A percentile compares a stretch with the other conserved stretches of the same genome.
Evolutionary conservation across 2,797 vertebrate genomes (phyloP).

Genomic region (Falco biarmicus): DNA sequence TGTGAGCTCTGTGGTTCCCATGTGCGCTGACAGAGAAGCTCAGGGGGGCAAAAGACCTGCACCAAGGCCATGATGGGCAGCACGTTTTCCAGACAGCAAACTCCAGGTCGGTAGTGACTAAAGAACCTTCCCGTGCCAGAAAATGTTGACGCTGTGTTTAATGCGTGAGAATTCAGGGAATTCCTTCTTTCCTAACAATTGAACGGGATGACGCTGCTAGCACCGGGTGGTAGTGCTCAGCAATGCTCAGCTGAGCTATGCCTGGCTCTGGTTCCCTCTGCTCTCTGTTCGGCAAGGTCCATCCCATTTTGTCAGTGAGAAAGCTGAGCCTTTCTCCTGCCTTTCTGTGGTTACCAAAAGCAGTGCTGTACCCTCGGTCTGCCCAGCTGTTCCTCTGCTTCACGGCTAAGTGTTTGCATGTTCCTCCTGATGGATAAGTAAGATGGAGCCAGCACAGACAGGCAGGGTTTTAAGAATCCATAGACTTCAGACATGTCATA

Average conservation of each 20-base stretch:
- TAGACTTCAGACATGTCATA: background rate
- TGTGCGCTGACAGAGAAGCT: background rate
- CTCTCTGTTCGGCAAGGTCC: background rate
- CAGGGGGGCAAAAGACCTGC: background rate
- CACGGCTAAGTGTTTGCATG: accelerated
- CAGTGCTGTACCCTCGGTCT: background rate
- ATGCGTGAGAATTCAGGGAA: background rate
- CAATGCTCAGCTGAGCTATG: background rate
- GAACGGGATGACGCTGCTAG: background rate
- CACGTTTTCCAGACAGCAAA: background rate
- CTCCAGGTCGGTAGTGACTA: background rate
- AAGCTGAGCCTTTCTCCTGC: background rate
- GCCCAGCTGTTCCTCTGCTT: background rate
- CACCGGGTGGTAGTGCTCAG: background rate
- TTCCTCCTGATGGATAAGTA: background rate
- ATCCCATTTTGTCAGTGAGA: background rate
- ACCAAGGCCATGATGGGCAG: background rate
- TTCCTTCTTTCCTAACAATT: background rate
- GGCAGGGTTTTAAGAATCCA: background rate
- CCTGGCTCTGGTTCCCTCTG: background rate
- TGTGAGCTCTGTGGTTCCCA: accelerated
- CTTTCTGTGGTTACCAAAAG: background rate
- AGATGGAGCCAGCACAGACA: background rate
- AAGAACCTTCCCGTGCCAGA: background rate
- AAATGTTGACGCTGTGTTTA: background rate